Evolutionary conservation across 2,113 vertebrate genomes (phyloP).

Genomic region (Lamprotornis superbus): DNA sequence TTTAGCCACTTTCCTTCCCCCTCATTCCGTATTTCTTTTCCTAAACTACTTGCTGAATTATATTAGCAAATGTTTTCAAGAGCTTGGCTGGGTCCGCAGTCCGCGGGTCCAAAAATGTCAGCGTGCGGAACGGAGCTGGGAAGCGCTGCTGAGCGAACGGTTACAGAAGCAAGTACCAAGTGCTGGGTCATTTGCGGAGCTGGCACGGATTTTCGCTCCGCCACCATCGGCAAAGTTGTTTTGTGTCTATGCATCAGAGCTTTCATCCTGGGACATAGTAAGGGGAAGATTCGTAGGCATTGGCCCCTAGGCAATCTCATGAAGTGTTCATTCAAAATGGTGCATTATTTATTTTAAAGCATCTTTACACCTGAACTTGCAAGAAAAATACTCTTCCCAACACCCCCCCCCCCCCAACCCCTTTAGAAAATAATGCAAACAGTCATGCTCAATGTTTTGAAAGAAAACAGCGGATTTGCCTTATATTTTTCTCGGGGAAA

Average conservation of each 20-base stretch:
- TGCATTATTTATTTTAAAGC: background rate
- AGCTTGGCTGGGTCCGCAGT: background rate
- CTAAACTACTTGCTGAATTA: constrained; percentile 22
- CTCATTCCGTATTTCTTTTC: background rate
- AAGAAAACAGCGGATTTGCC: background rate
- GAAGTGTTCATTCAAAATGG: background rate
- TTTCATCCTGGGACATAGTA: background rate
- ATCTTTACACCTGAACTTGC: background rate
- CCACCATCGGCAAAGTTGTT: constrained; percentile 52
- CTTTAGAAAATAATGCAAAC: background rate
- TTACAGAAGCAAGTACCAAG: background rate
- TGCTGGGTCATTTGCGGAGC: constrained; percentile 51
- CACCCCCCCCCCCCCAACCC: accelerated
- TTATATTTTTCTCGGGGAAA: background rate
- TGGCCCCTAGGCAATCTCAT: background rate
- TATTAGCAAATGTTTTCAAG: background rate
- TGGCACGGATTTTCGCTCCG: constrained; percentile 1
- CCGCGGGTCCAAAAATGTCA: background rate
- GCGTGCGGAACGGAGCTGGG: background rate
- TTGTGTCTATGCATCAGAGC: constrained; percentile 1
- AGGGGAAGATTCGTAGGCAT: background rate
- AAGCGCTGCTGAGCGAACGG: constrained; percentile 5
- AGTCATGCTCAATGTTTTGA: background rate
- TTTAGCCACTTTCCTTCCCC: background rate
- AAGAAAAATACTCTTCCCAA: background rate